phyloP scores from a whole-genome alignment of 2,113 vertebrate species.

The Brachirus orientalis region DNA sequence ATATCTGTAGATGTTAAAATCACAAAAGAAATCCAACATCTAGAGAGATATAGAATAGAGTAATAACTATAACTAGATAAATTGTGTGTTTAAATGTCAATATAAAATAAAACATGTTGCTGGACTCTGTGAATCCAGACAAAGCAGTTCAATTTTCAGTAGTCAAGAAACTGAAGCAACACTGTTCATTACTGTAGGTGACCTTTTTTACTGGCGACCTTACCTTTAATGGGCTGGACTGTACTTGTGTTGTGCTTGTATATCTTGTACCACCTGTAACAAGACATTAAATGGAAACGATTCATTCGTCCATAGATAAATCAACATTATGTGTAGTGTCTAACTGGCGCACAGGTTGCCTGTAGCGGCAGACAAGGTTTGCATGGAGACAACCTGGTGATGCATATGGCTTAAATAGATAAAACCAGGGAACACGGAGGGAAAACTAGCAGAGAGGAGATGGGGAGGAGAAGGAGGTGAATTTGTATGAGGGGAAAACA shows the following conservation, averaged over 20 bases:
- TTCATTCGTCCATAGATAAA: conserved; percentile 28
- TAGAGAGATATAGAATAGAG: too few species aligned
- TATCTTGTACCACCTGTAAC: conserved; percentile 30
- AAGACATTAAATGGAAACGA: conserved; percentile 31
- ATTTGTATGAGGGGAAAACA: conserved; percentile 25
- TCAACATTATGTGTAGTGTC: conserved; percentile 29
- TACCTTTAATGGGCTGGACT: conserved; percentile 8
- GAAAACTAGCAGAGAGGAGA: background rate
- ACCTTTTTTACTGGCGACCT: conserved; percentile 19
- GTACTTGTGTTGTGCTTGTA: too few species aligned
- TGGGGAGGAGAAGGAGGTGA: background rate
- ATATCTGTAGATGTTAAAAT: too few species aligned
- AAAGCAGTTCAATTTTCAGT: conserved; percentile 5
- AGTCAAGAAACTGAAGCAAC: background rate
- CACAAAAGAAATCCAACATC: too few species aligned
- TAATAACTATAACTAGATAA: too few species aligned
- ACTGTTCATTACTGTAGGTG: background rate
- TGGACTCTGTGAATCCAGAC: too few species aligned
- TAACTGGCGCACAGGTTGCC: conserved; percentile 10
- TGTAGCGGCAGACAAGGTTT: conserved; percentile 16
- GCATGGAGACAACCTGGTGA: conserved; percentile 9
- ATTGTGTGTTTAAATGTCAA: too few species aligned
- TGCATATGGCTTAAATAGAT: conserved; percentile 15
- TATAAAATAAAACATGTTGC: too few species aligned
- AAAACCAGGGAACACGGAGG: background rate